Base-by-base conservation (phyloP, 30 jellyfish, hydroid and myxozoan species). In the Cassiopea xamachana region DNA sequence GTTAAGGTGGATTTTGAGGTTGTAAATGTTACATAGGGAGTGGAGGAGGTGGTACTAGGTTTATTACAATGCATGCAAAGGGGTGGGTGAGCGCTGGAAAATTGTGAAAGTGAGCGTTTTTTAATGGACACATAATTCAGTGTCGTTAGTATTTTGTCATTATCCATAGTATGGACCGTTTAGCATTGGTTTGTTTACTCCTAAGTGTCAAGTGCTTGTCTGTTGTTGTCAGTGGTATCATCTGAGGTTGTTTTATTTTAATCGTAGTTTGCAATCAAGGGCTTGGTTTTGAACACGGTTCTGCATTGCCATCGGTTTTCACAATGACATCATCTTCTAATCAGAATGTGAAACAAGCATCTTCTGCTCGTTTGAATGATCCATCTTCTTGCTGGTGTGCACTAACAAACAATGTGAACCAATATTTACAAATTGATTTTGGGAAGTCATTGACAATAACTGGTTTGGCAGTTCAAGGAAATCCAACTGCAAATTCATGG, bases 381-480 rank as follows among this genome's bases (percentile, higher is more conserved):
- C 43, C 89, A 16, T 59, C 89, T 9, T 74, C 92, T 3, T 55
- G 92, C 83, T 89, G 96, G 74, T 84, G 91, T 19, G 71, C 79
- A 1, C 0, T 73, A 8, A 47, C 74, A 39, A 48, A 27, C n/a
- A 86, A 88, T 27, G 0, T 8, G 51, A 67, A 82, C 47, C 80
- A 90, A 59, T 77, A 75, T 47, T 77, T 80, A 44, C 93, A 90
- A 69, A 49, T 90, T 58, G 90, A 90, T 70, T 90, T 90, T 77
- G 97, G 93, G 17, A 82, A 60, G 77, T 19, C 50, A 12, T 82
- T 83, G 47, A 90, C 93, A 16, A 60, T 90, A 62, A 75, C 93
- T 51, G 97, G 93, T 1, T 49, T 90, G 48, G 97, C 97, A 1
- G 72, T 80, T 1, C 97, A 90, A 77, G 97, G 93, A 18, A 71